Conservation (phyloP, 2,113 vertebrate genomes). For the Chaetops frenatus region DNA sequence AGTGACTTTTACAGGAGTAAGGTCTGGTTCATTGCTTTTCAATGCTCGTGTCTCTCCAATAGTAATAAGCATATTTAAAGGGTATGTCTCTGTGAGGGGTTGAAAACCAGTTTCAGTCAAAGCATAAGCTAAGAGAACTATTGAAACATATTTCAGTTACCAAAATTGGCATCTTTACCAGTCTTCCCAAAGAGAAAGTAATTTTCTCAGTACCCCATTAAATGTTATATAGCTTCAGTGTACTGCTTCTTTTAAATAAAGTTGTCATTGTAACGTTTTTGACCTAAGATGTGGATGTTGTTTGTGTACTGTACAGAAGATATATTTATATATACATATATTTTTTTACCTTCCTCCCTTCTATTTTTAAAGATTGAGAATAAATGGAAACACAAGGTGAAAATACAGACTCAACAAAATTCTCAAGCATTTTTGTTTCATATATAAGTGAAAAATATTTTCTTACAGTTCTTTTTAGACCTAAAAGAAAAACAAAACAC, state of each 20-base stretch:
- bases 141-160: neutral
- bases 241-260: neutral
- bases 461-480: neutral
- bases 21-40: neutral
- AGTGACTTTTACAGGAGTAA: neutral
- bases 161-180: neutral
- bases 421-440: neutral
- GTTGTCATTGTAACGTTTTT: neutral
- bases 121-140: neutral
- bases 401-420: neutral
- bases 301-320: neutral
- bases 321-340: too few species aligned
- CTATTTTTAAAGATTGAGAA: neutral
- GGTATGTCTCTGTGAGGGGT: neutral
- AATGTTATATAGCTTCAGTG: neutral
- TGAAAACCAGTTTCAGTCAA: neutral
- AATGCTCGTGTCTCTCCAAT: neutral
- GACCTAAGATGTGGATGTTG: neutral
- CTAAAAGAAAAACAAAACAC: neutral
- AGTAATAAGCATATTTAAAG: neutral
- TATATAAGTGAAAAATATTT: neutral
- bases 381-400: neutral
- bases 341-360: neutral
- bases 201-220: neutral
- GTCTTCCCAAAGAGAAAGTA: neutral